Evolutionary conservation across 2,113 vertebrate genomes (phyloP).

Genomic region (Aleadryas rufinucha): DNA sequence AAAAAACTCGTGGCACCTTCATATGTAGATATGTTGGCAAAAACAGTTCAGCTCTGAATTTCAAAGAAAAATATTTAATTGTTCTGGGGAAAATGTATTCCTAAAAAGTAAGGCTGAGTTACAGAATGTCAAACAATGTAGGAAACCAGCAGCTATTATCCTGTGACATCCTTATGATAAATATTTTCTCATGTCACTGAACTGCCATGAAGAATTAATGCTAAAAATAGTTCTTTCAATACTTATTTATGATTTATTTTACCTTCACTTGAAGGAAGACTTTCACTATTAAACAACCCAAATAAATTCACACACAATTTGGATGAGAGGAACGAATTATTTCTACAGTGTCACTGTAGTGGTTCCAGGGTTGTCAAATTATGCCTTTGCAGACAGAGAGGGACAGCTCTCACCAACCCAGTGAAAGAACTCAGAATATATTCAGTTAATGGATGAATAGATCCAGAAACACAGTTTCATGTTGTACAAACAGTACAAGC

Average conservation of each 20-base stretch:
- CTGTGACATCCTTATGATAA: not conserved
- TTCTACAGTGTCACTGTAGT: not conserved
- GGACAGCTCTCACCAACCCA: not conserved
- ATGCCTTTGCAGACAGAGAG: not conserved
- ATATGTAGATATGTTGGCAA: not conserved
- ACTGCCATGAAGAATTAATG: not conserved
- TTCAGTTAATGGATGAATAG: not conserved
- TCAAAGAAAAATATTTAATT: not conserved
- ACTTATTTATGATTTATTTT: not conserved
- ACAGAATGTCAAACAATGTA: not conserved
- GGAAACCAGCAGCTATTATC: not conserved
- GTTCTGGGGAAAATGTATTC: not conserved
- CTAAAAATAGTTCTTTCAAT: not conserved
- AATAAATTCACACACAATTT: not conserved
- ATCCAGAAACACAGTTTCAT: not conserved
- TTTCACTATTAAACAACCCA: not conserved
- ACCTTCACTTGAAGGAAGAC: not conserved
- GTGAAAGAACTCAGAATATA: not conserved
- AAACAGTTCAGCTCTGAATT: not conserved
- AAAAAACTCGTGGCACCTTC: accelerated
- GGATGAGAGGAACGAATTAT: not conserved
- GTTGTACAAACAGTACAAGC: not conserved
- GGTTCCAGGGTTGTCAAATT: not conserved
- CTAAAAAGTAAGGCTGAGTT: not conserved
- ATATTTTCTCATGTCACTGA: not conserved